Conservation (phyloP, 2,113 vertebrate species). For the Phalacrocorax brasilianus region DNA sequence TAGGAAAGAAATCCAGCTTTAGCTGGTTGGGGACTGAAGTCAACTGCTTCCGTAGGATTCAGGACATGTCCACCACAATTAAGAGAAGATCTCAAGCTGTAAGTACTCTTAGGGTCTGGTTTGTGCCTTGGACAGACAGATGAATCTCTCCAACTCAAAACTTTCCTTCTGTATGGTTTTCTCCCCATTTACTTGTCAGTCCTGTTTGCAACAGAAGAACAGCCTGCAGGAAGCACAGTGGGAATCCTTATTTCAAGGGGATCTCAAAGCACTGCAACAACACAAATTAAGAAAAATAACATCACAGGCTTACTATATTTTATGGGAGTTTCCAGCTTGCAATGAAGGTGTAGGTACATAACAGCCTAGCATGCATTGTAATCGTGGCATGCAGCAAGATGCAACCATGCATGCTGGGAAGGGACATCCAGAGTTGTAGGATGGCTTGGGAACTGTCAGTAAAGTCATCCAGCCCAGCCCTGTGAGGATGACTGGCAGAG, state of each 20-base stretch:
- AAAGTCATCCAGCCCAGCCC: background rate
- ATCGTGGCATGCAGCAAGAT: background rate
- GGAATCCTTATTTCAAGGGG: background rate
- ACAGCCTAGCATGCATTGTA: accelerated
- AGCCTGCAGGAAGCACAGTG: background rate
- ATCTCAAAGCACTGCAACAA: background rate
- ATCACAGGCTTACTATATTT: background rate
- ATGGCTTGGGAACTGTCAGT: background rate
- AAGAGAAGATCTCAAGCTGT: background rate
- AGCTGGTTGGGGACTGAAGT: accelerated
- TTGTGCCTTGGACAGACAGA: background rate
- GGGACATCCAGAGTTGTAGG: background rate
- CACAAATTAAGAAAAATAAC: background rate
- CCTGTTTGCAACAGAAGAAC: background rate
- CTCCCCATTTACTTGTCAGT: background rate
- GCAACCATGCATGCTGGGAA: background rate
- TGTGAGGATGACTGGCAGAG: background rate
- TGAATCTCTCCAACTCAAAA: background rate
- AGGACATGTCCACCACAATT: background rate
- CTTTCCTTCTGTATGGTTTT: background rate
- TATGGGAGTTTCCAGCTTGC: background rate
- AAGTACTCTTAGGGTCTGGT: background rate
- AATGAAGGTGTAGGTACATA: background rate
- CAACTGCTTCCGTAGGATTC: background rate
- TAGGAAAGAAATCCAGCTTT: background rate